phyloP scores from a whole-genome alignment of 2,888 invertebrate species.

The Lithophane socia region DNA sequence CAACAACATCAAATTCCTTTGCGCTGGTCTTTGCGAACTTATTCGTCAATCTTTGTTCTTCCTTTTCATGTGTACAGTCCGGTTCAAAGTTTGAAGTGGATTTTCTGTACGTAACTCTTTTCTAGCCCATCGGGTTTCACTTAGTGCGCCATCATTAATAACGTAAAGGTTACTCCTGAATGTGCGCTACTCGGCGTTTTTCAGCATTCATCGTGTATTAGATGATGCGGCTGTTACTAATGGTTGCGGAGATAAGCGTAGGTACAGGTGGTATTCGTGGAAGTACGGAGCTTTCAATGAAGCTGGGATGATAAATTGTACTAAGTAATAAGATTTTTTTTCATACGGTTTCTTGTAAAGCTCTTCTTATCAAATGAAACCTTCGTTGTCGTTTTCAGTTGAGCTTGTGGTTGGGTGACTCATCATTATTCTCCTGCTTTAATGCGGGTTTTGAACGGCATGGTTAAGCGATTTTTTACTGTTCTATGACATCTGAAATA shows the following conservation, averaged over 20 bases:
- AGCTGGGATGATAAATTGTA: conserved; percentile 38
- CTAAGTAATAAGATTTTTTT: too few species aligned
- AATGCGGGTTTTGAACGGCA: not conserved
- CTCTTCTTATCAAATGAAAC: not conserved
- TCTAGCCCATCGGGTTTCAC: conserved; percentile 57
- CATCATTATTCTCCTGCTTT: not conserved
- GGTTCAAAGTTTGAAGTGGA: not conserved
- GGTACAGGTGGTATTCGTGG: conserved; percentile 12
- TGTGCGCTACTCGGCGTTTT: conserved; percentile 40
- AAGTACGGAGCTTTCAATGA: conserved; percentile 23
- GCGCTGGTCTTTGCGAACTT: not conserved
- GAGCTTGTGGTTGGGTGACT: not conserved
- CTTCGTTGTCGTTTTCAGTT: not conserved
- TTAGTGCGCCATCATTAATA: conserved; percentile 65
- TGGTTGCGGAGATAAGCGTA: conserved; percentile 27
- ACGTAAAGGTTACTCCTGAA: conserved; percentile 60
- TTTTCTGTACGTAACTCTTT: conserved; percentile 27
- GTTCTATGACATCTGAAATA: not conserved
- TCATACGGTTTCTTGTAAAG: not conserved
- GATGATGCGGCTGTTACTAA: conserved; percentile 48
- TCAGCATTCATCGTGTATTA: conserved; percentile 48
- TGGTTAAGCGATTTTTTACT: not conserved
- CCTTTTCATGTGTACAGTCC: not conserved
- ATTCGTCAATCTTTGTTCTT: not conserved
- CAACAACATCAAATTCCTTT: not conserved